Conservation (phyloP, 2,797 vertebrate genomes). For the Microctenopoma steveboyesi region DNA sequence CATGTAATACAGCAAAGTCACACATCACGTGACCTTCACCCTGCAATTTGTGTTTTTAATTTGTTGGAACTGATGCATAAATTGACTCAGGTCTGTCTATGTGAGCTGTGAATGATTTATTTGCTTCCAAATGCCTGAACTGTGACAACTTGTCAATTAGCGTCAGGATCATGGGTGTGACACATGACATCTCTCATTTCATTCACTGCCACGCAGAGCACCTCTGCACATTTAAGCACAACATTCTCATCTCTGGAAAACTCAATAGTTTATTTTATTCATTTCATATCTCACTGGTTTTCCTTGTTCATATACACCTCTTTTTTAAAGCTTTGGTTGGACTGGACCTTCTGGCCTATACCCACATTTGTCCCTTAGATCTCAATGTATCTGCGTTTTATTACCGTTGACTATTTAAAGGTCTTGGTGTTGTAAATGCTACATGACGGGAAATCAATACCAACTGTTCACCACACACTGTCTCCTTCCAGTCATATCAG, state of each 20-base stretch:
- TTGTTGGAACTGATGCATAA: slow-evolving; percentile 39
- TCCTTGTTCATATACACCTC: slow-evolving; percentile 13
- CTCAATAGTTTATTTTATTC: too few species aligned
- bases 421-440: slow-evolving; percentile 35
- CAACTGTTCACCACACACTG: slow-evolving; percentile 21
- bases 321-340: slow-evolving; percentile 42
- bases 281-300: slow-evolving; percentile 6
- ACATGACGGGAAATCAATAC: slow-evolving; percentile 28
- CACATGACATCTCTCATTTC: slow-evolving; percentile 81
- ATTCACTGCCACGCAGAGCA: slow-evolving; percentile 64
- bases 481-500: slow-evolving; percentile 27
- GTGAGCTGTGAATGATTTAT: slow-evolving; percentile 71
- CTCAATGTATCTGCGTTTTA: slow-evolving; percentile 40
- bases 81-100: slow-evolving; percentile 65
- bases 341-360: slow-evolving; percentile 9
- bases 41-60: slow-evolving; percentile 38
- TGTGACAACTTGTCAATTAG: slow-evolving; percentile 83
- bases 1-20: not conserved
- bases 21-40: slow-evolving; percentile 23
- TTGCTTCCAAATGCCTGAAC: slow-evolving; percentile 72
- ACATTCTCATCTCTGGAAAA: slow-evolving; percentile 14
- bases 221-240: slow-evolving; percentile 73
- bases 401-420: slow-evolving; percentile 36
- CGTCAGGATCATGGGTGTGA: slow-evolving; percentile 77
- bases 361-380: slow-evolving; percentile 18